phyloP scores from a whole-genome alignment of 2,888 invertebrate species.

The Eupsilia transversa region DNA sequence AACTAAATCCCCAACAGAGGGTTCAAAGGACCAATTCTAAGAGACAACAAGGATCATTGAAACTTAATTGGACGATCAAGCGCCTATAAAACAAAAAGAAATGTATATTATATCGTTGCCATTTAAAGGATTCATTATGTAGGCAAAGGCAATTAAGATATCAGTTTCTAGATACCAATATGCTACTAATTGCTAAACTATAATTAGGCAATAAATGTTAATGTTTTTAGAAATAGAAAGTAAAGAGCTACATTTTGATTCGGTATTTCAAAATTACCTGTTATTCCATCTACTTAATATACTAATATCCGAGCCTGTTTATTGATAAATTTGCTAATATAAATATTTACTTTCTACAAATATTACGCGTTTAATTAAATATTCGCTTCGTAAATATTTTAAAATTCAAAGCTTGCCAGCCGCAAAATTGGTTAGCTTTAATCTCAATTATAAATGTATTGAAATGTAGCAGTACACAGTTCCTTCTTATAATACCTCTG shows the following conservation, averaged over 20 bases:
- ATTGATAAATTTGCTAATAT: neutral
- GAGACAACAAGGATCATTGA: neutral
- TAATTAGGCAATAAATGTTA: constrained; percentile 19
- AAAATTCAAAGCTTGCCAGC: neutral
- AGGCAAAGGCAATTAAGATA: neutral
- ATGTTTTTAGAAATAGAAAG: constrained; percentile 34
- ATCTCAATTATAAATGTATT: neutral
- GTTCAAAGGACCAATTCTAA: neutral
- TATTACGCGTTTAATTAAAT: neutral
- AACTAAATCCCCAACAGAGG: neutral
- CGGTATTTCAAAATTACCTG: neutral
- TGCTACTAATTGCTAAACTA: neutral
- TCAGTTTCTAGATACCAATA: neutral
- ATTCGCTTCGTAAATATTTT: neutral
- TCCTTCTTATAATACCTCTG: neutral
- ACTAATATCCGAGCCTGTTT: neutral
- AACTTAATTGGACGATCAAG: neutral
- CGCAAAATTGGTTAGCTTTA: no score
- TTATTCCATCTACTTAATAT: neutral
- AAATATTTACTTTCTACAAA: neutral
- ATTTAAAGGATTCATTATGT: neutral
- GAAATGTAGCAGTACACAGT: neutral
- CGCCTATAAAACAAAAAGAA: no score
- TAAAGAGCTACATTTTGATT: neutral
- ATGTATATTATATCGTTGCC: neutral